phyloP scores from a whole-genome alignment of 2,113 vertebrate species.

The Herpetotheres cachinnans region DNA sequence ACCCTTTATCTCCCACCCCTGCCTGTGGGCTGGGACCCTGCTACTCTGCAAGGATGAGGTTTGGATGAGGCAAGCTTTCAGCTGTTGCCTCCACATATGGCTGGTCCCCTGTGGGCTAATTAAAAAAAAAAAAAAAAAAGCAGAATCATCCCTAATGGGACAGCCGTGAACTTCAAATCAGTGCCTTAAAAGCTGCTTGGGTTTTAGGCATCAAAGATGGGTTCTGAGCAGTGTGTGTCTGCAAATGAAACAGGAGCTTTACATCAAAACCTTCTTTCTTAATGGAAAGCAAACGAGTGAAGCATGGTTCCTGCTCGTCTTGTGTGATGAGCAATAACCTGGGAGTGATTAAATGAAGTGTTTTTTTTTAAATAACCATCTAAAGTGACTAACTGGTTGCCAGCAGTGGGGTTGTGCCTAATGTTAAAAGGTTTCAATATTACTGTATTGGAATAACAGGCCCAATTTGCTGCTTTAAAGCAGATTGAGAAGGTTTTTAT shows the following conservation, averaged over 20 bases:
- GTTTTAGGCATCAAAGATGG: constrained; percentile 12
- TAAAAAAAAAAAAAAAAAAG: neutral
- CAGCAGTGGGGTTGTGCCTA: neutral
- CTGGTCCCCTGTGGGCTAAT: neutral
- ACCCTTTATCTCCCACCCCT: neutral
- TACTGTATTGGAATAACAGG: neutral
- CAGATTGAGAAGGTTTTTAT: neutral
- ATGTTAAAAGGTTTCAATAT: constrained; percentile 3
- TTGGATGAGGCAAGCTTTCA: neutral
- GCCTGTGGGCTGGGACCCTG: neutral
- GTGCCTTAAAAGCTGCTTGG: constrained; percentile 1
- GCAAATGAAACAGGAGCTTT: constrained; percentile 19
- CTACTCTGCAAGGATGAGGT: neutral
- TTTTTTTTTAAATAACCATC: neutral
- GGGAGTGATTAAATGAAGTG: neutral
- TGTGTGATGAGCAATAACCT: neutral
- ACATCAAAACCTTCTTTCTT: constrained; percentile 13
- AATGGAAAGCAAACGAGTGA: constrained; percentile 27
- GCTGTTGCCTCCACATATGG: neutral
- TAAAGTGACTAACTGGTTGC: neutral
- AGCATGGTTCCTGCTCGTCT: neutral
- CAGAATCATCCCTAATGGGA: neutral
- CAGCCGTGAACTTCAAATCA: neutral
- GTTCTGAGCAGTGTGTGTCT: constrained; percentile 13
- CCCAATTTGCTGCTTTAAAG: neutral